Base-by-base conservation (phyloP, 2,797 vertebrate genomes). In the Syngnathus acus region DNA sequence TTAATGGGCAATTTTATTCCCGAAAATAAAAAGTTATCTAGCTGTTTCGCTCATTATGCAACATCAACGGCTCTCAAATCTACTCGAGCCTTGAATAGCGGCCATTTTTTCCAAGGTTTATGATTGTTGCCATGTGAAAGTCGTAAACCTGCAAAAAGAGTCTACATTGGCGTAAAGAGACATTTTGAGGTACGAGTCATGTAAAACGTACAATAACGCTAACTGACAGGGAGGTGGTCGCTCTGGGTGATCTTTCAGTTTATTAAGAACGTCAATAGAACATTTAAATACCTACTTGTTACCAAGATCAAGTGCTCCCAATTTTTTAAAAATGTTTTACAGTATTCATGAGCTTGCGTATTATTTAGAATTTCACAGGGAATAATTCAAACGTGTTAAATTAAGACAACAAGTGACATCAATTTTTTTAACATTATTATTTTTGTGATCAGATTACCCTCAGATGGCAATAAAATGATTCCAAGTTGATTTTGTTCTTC, bases 341-440 rank as follows among this genome's bases (percentile, higher is more conserved):
- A 4, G 32, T 32, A 32, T 32, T 32, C 32, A 32, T 32, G 4
- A 32, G 4, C 4, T 4, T 32, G 32, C 4, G 32, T 32, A 32
- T 32, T 32, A 32, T 32, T 32, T 32, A 0, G 32, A 32, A 32
- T 32, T 32, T 32, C 32, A 32, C 32, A 32, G 79, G 78, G 72
- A 86, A 85, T 66, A 78, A 69, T 66, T 85, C 74, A 81, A 78
- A 71, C 16, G 3, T 16, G 53, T 75, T 77, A 70, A 85, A 80
- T 83, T 83, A 80, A 69, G 74, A 10, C 19, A 5, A 61, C 62
- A 67, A 82, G 67, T 74, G 77, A 83, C 68, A 77, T 43, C 9
- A 26, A 65, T 42, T 73, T 63, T 38, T 8, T 67, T 60, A n/a
- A 5, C 10, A 10, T 23, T 7, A 23, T 21, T 53, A 53, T 53